Conservation (phyloP, 2,113 vertebrate species). For the Sardina pilchardus region DNA sequence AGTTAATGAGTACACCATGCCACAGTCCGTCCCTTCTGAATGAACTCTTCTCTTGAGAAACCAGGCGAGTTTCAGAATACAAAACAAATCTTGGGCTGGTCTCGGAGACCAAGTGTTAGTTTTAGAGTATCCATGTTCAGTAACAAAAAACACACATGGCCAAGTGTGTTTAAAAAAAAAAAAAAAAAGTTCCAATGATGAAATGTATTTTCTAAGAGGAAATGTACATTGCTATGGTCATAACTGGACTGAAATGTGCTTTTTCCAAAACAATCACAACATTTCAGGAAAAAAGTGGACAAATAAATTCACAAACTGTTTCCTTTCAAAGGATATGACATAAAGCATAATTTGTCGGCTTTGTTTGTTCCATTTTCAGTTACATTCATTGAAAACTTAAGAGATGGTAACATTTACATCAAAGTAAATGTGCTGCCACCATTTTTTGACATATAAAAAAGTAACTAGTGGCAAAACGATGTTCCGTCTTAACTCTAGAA, state of each 20-base stretch:
- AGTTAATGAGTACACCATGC: constrained; percentile 38
- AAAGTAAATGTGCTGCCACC: constrained; percentile 25
- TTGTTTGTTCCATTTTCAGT: constrained; percentile 32
- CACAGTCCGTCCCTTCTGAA: constrained; percentile 31
- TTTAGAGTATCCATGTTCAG: constrained; percentile 8
- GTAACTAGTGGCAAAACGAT: neutral
- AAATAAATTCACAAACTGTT: constrained; percentile 36
- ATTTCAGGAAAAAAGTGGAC: constrained; percentile 38
- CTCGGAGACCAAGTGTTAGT: constrained; percentile 30
- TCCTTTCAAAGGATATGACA: neutral
- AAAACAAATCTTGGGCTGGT: constrained; percentile 26
- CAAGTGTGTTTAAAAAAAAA: constrained; percentile 26
- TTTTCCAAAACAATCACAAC: constrained; percentile 50
- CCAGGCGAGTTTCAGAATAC: neutral
- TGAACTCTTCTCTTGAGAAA: neutral
- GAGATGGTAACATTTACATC: constrained; percentile 16
- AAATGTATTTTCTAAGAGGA: constrained; percentile 34
- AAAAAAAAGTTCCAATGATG: constrained; percentile 9
- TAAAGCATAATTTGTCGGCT: neutral
- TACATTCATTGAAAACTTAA: constrained; percentile 43
- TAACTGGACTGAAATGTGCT: constrained; percentile 49
- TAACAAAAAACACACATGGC: constrained; percentile 32
- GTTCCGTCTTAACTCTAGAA: constrained; percentile 5
- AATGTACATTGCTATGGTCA: constrained; percentile 37
- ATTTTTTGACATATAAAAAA: constrained; percentile 25